These are phyloP conservation scores for Daphoenositta chrysoptera DNA, from an alignment of 2,113 vertebrate species.

Conservation along the genomic window DNA sequence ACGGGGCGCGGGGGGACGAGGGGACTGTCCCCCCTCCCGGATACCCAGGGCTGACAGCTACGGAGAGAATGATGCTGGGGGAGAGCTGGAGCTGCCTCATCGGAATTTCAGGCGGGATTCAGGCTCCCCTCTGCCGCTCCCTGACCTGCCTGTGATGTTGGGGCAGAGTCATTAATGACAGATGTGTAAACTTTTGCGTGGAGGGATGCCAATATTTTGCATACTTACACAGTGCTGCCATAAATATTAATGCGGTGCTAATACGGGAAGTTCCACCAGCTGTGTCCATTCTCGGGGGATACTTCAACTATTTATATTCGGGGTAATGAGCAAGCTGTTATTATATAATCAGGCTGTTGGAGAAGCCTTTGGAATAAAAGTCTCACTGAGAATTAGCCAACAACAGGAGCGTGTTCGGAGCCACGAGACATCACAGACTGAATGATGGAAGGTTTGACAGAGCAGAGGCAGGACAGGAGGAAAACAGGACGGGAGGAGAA, in stretches of 20 bases:
- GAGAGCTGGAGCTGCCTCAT: not conserved
- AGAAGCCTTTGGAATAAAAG: conserved; percentile 61
- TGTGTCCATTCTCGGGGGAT: conserved; percentile 66
- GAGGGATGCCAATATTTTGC: conserved; percentile 66
- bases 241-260: conserved; percentile 68
- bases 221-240: conserved; percentile 51
- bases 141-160: not conserved
- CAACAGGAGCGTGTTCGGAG: not conserved
- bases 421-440: not conserved
- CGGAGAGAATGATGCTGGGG: not conserved
- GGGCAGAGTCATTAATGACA: conserved; percentile 51
- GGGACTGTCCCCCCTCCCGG: not conserved
- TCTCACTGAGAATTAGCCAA: conserved; percentile 21
- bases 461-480: not conserved
- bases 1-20: accelerated
- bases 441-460: not conserved
- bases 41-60: accelerated
- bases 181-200: conserved; percentile 64
- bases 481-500: not conserved
- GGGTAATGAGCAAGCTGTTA: conserved; percentile 71
- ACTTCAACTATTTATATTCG: conserved; percentile 65
- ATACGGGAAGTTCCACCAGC: conserved; percentile 69
- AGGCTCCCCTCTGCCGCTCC: not conserved
- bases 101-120: accelerated
- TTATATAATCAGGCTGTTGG: conserved; percentile 69